Percentiles rank a stretch among this genome's conserved stretches.
Evolutionary conservation across 2,888 invertebrate species (phyloP).

Genomic region (Stictocephala bisonia): DNA sequence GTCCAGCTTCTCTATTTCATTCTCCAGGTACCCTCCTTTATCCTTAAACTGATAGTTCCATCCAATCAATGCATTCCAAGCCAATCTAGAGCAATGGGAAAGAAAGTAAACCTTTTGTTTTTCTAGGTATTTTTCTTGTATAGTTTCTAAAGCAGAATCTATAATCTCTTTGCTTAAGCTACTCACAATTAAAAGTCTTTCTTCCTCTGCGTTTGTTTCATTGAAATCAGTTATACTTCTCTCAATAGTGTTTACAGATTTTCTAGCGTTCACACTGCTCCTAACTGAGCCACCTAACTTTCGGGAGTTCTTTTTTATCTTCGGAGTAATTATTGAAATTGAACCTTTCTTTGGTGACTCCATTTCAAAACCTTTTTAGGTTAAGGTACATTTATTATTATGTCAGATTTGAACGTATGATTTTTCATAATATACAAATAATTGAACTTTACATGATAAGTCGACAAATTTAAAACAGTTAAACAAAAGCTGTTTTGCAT

Average conservation of each 20-base stretch:
- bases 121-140: conserved; percentile 11
- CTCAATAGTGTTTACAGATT: neutral
- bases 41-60: conserved; percentile 24
- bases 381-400: too few relatives aligned
- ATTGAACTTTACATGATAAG: too few relatives aligned
- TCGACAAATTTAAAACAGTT: too few relatives aligned
- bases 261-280: too few relatives aligned
- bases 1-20: neutral
- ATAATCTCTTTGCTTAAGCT: neutral
- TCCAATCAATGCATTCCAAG: conserved; percentile 5
- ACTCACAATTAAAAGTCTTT: neutral
- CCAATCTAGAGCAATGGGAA: conserved; percentile 12
- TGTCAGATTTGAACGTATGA: too few relatives aligned
- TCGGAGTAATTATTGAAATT: too few relatives aligned
- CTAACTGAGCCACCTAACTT: too few relatives aligned
- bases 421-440: too few relatives aligned
- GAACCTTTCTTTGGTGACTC: too few relatives aligned
- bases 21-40: conserved; percentile 1
- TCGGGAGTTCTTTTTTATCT: too few relatives aligned
- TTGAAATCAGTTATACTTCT: neutral
- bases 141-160: neutral
- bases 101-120: conserved; percentile 23
- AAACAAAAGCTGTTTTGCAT: too few relatives aligned
- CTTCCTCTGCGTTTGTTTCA: neutral
- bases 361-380: too few relatives aligned